These are phyloP conservation scores for Cotesia congregata DNA, from an alignment of 2,888 invertebrate genomes.

Conservation along the genomic window DNA sequence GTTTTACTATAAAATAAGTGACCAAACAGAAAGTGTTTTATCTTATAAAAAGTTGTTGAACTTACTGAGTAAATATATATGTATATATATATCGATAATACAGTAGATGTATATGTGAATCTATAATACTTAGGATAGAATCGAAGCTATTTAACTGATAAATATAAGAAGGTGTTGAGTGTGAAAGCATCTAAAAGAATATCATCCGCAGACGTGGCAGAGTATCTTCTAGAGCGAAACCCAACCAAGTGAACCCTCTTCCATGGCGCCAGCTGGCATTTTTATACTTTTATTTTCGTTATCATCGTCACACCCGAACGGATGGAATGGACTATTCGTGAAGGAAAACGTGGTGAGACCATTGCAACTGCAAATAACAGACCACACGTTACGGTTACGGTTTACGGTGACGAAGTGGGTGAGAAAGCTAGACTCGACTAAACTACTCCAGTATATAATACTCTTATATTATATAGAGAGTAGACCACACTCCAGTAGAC, in stretches of 20 bases:
- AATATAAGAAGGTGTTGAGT: constrained; percentile 25
- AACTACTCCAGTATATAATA: background rate
- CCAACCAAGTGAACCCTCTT: background rate
- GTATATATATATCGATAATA: too few relatives aligned
- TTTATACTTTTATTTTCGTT: constrained; percentile 8
- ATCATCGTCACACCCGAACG: background rate
- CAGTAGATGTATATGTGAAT: background rate
- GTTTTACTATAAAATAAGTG: background rate
- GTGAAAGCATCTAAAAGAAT: constrained; percentile 49
- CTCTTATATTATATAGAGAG: too few relatives aligned
- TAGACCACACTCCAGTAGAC: too few relatives aligned
- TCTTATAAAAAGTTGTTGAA: too few relatives aligned
- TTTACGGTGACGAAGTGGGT: constrained; percentile 7
- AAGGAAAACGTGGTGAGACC: constrained; percentile 6
- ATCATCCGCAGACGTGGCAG: constrained; percentile 29
- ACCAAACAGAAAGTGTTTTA: background rate
- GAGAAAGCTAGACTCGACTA: background rate
- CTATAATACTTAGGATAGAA: background rate
- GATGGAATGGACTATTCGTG: constrained; percentile 2
- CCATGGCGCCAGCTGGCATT: constrained; percentile 17
- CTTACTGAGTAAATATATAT: too few relatives aligned
- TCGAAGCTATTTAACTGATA: constrained; percentile 3
- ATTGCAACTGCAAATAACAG: constrained; percentile 10
- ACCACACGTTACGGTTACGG: background rate
- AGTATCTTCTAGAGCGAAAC: background rate